Conservation (phyloP, 2,888 invertebrate genomes). For the Drosophila mayaguana region DNA sequence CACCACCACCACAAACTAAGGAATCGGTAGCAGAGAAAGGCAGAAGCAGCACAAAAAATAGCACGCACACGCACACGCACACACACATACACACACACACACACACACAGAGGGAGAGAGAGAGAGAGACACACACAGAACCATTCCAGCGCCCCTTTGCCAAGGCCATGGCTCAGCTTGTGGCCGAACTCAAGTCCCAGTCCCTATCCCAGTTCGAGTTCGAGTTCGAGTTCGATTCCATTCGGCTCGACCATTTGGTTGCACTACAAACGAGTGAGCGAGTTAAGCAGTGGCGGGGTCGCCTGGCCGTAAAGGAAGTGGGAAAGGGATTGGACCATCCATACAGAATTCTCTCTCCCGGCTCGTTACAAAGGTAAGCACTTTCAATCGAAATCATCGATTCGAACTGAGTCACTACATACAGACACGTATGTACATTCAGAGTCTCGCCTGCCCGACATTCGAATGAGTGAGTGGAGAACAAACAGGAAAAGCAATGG, state of each 20-base stretch:
- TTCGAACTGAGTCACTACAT: not conserved
- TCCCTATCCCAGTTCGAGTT: conserved; percentile 11
- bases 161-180: conserved; percentile 35
- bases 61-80: not conserved
- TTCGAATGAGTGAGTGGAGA: too few relatives aligned
- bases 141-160: conserved; percentile 26
- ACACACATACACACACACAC: not conserved
- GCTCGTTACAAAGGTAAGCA: not conserved
- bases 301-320: not conserved
- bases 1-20: conserved; percentile 27
- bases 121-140: too few relatives aligned
- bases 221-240: conserved; percentile 25
- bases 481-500: too few relatives aligned
- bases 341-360: not conserved
- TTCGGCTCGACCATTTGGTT: conserved; percentile 19
- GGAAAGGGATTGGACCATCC: not conserved
- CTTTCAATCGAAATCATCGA: not conserved
- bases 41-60: conserved; percentile 2
- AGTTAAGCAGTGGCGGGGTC: conserved; percentile 9
- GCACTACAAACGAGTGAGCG: conserved; percentile 1
- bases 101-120: too few relatives aligned
- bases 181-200: not conserved
- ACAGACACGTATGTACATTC: not conserved
- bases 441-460: too few relatives aligned
- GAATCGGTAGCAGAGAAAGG: conserved; percentile 9